Evolutionary conservation across 2,113 vertebrate genomes (phyloP).

Genomic region (Egretta garzetta): DNA sequence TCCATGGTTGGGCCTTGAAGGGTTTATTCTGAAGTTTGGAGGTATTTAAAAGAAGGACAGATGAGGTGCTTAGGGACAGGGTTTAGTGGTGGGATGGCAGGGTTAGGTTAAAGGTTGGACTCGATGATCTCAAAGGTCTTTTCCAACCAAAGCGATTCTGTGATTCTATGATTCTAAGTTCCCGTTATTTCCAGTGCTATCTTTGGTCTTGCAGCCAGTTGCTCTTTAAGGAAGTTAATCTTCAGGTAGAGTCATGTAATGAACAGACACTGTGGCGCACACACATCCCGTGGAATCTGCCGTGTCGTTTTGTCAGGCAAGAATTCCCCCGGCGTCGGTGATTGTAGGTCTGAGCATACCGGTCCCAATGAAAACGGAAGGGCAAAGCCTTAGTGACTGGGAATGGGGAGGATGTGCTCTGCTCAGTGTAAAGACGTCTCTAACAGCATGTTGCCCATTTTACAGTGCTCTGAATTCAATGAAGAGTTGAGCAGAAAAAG

Average conservation of each 20-base stretch:
- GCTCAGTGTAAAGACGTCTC: neutral
- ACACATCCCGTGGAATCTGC: neutral
- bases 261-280: neutral
- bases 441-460: neutral
- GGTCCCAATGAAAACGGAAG: neutral
- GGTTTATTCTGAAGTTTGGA: neutral
- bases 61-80: too few relatives aligned
- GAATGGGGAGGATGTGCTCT: neutral
- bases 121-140: too few relatives aligned
- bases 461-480: neutral
- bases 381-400: neutral
- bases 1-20: neutral
- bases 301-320: neutral
- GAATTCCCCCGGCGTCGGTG: neutral
- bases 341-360: neutral
- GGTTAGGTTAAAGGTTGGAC: too few relatives aligned
- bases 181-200: neutral
- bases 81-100: too few relatives aligned
- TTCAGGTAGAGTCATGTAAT: neutral
- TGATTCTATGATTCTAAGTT: too few relatives aligned
- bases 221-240: neutral
- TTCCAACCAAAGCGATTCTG: too few relatives aligned
- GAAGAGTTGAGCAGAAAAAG: neutral
- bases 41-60: too few relatives aligned
- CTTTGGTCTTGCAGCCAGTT: neutral